Percentiles rank a stretch among this genome's conserved stretches.
Evolutionary conservation across 2,888 invertebrate genomes (phyloP).

Genomic region (Barypeithes pellucidus): DNA sequence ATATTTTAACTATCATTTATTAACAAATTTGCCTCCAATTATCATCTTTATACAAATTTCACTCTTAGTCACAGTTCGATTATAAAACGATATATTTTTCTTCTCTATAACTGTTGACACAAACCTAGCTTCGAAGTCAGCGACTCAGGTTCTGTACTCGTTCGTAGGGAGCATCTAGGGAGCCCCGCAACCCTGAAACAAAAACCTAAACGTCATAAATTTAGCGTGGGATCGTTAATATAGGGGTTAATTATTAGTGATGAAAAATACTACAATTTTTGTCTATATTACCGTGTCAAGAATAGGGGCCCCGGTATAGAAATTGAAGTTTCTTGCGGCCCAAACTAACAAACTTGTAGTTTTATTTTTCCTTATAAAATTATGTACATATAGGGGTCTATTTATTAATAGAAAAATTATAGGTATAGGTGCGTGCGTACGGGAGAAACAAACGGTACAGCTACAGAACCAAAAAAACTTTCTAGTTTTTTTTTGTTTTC

Average conservation of each 20-base stretch:
- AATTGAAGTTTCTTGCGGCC: not conserved
- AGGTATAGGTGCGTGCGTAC: too few relatives aligned
- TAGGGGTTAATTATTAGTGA: not conserved
- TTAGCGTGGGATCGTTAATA: not conserved
- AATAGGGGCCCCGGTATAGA: not conserved
- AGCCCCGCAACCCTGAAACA: not conserved
- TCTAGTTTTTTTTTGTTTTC: not conserved
- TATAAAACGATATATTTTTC: too few relatives aligned
- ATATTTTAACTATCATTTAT: too few relatives aligned
- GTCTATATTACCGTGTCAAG: not conserved
- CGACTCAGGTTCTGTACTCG: too few relatives aligned
- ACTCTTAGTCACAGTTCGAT: too few relatives aligned
- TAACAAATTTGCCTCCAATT: too few relatives aligned
- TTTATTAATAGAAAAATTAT: slow-evolving; percentile 28
- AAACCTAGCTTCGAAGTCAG: not conserved
- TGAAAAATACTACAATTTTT: too few relatives aligned
- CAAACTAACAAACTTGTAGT: not conserved
- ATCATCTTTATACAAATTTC: too few relatives aligned
- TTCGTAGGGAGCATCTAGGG: not conserved
- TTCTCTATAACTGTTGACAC: too few relatives aligned
- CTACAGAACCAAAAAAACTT: not conserved
- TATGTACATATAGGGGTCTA: slow-evolving; percentile 27
- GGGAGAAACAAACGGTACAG: slow-evolving; percentile 12
- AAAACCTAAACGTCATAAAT: not conserved
- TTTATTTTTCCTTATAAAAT: slow-evolving; percentile 36